These are phyloP conservation scores for Rhabdomys dilectus DNA, from an alignment of 2,113 vertebrate species.

Conservation along the genomic window DNA sequence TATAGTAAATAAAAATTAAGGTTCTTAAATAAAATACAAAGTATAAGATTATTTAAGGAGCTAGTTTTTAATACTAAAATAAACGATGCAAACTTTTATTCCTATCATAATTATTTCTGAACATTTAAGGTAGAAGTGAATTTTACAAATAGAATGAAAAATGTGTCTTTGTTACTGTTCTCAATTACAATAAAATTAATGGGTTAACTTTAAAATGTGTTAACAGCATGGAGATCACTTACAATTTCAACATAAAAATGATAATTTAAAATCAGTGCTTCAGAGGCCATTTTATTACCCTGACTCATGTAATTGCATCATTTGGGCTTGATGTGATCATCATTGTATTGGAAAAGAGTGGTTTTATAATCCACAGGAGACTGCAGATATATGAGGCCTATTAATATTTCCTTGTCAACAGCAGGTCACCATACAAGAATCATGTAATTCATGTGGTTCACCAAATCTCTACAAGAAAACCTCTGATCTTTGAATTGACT, in stretches of 20 bases:
- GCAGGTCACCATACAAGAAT: neutral
- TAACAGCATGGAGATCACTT: neutral
- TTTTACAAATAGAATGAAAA: neutral
- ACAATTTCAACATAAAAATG: neutral
- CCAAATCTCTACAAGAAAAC: neutral
- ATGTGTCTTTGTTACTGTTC: neutral
- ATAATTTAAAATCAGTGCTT: neutral
- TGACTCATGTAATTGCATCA: neutral
- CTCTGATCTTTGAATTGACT: neutral
- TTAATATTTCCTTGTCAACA: neutral
- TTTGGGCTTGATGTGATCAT: neutral
- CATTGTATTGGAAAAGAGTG: too few species aligned
- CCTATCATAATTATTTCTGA: neutral
- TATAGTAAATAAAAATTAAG: neutral
- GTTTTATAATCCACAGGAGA: neutral
- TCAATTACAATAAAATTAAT: neutral
- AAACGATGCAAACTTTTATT: neutral
- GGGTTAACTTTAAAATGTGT: neutral
- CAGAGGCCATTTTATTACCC: neutral
- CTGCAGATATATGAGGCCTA: neutral
- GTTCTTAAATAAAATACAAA: neutral
- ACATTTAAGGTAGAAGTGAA: neutral
- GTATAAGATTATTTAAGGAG: neutral
- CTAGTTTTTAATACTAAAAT: neutral
- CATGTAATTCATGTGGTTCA: neutral